phyloP scores from a whole-genome alignment of 2,888 invertebrate species.

The Megaustenia siamemsis region DNA sequence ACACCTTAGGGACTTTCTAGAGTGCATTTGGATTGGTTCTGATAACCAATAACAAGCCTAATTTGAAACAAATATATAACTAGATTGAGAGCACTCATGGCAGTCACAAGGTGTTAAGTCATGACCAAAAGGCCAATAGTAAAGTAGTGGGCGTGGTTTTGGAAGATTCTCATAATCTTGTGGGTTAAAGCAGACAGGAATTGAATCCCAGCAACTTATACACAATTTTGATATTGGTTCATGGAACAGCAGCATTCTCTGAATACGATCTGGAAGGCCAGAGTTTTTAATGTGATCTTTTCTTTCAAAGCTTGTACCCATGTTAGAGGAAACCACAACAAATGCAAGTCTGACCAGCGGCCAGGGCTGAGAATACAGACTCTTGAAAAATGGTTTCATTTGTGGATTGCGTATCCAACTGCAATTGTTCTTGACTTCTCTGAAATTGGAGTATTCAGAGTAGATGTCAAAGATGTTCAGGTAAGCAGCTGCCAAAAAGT shows the following conservation, averaged over 20 bases:
- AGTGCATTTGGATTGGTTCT: too few species aligned
- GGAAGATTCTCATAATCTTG: conserved; percentile 26
- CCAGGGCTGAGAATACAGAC: conserved; percentile 33
- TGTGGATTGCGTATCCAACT: neutral
- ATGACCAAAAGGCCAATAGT: conserved; percentile 41
- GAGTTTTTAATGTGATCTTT: conserved; percentile 2
- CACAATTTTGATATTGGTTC: conserved; percentile 23
- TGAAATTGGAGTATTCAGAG: neutral
- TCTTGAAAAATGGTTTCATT: neutral
- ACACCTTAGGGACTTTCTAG: too few species aligned
- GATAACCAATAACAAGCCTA: too few species aligned
- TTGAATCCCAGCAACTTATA: neutral
- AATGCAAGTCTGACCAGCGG: conserved; percentile 39
- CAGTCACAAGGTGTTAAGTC: conserved; percentile 17
- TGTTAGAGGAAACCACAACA: conserved; percentile 8
- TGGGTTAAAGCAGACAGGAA: conserved; percentile 34
- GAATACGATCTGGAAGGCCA: conserved; percentile 13
- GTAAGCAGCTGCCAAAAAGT: conserved; percentile 4
- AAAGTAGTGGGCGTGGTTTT: conserved; percentile 32
- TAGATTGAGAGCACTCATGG: neutral
- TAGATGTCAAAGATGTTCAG: conserved; percentile 5
- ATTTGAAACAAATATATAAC: conserved; percentile 37
- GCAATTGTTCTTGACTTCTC: too few species aligned
- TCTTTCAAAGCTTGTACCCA: conserved; percentile 23
- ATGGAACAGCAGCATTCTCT: conserved; percentile 36